These are phyloP conservation scores for Beaufortia kweichowensis DNA, from an alignment of 2,113 vertebrate species.

Conservation along the genomic window DNA sequence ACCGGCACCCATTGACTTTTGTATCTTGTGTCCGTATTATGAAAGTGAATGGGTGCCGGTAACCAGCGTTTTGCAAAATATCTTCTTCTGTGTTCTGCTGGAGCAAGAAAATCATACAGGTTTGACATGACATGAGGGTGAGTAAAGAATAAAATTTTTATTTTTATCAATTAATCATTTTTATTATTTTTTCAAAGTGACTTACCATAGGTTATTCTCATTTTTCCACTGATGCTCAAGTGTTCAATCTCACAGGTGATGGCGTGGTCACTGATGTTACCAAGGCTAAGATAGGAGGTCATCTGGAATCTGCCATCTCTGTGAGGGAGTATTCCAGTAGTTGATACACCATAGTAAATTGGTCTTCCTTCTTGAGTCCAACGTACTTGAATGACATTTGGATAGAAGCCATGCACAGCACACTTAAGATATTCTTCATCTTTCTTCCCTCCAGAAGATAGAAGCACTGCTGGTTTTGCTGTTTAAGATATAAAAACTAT, in stretches of 20 bases:
- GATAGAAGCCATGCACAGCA: constrained; percentile 34
- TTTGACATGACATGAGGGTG: too few relatives aligned
- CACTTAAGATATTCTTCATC: constrained; percentile 37
- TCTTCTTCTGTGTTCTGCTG: too few relatives aligned
- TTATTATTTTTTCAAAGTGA: not conserved
- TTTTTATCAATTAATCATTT: not conserved
- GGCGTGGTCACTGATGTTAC: constrained; percentile 3
- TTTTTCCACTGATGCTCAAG: constrained; percentile 40
- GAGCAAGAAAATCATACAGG: too few relatives aligned
- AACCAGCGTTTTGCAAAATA: too few relatives aligned
- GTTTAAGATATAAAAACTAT: not conserved
- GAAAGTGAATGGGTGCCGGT: too few relatives aligned
- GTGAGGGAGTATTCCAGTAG: constrained; percentile 44
- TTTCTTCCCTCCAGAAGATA: not conserved
- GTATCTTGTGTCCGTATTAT: too few relatives aligned
- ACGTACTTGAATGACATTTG: constrained; percentile 40
- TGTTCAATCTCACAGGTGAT: constrained; percentile 45
- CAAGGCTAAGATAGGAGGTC: constrained; percentile 35
- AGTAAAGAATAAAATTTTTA: too few relatives aligned
- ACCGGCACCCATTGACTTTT: too few relatives aligned
- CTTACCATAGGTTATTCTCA: constrained; percentile 31
- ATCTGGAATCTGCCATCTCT: constrained; percentile 52
- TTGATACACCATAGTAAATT: constrained; percentile 33
- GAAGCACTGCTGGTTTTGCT: constrained; percentile 38
- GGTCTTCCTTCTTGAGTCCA: constrained; percentile 31